Conservation (phyloP, 2,113 vertebrate species). For the Cyprinodon variegatus region DNA sequence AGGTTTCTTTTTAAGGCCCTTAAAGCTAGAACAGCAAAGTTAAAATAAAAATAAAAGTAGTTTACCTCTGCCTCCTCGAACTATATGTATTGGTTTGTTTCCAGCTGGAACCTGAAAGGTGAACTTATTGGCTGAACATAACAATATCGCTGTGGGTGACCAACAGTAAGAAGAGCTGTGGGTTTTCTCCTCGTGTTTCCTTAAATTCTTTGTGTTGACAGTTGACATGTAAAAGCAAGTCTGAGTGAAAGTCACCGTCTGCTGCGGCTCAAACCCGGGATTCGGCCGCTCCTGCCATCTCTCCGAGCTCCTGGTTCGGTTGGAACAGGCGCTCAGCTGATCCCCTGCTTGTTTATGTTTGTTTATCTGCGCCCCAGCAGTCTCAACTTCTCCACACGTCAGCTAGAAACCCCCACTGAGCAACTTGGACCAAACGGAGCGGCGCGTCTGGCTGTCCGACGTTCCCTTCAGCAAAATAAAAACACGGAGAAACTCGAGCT, state of each 20-base stretch:
- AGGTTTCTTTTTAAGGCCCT: slow-evolving; percentile 48
- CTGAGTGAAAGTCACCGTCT: slow-evolving; percentile 54
- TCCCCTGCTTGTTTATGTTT: slow-evolving; percentile 77
- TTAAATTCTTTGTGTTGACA: slow-evolving; percentile 74
- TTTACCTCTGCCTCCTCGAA: slow-evolving; percentile 70
- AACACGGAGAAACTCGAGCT: slow-evolving; percentile 4
- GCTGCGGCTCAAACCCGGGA: slow-evolving; percentile 42
- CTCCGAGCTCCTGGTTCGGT: slow-evolving; percentile 57
- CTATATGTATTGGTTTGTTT: slow-evolving; percentile 51
- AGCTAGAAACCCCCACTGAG: slow-evolving; percentile 72
- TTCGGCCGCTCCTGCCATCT: slow-evolving; percentile 56
- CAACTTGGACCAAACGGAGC: slow-evolving; percentile 62
- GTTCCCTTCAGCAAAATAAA: slow-evolving; percentile 26
- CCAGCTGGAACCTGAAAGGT: slow-evolving; percentile 40
- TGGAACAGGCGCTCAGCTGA: slow-evolving; percentile 69
- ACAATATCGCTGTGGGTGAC: slow-evolving; percentile 38
- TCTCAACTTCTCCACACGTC: slow-evolving; percentile 77
- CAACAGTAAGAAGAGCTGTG: slow-evolving; percentile 50
- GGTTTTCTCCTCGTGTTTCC: slow-evolving; percentile 65
- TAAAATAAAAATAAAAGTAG: slow-evolving; percentile 58
- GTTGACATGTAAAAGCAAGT: slow-evolving; percentile 59
- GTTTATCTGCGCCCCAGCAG: slow-evolving; percentile 73
- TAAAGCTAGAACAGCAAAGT: slow-evolving; percentile 37
- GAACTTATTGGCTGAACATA: slow-evolving; percentile 62
- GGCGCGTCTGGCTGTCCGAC: slow-evolving; percentile 24